Conservation (phyloP, 1,140 invertebrate genomes). For the Tetragonula clypearis region DNA sequence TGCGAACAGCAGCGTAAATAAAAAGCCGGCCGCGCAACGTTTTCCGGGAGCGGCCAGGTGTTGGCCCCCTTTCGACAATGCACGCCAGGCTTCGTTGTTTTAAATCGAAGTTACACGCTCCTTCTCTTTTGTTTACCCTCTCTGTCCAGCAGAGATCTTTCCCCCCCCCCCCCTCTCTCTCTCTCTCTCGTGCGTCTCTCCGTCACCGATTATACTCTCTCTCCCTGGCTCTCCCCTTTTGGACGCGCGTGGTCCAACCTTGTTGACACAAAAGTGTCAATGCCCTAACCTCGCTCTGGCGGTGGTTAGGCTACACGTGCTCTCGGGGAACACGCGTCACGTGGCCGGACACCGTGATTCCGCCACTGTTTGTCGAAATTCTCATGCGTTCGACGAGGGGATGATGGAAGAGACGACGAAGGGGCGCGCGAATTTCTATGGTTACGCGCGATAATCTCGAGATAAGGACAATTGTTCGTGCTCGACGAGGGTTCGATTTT, state of each 20-base stretch:
- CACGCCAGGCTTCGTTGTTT: constrained; percentile 5
- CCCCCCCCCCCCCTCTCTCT: no score
- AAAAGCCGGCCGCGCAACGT: constrained; percentile 23
- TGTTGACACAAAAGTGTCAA: constrained; percentile 23
- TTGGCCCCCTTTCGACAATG: constrained; percentile 43
- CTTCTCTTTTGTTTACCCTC: background rate
- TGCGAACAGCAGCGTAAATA: constrained; percentile 17
- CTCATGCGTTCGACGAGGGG: background rate
- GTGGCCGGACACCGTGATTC: constrained; percentile 12
- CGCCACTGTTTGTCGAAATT: constrained; percentile 2
- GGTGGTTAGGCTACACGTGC: background rate
- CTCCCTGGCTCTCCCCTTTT: constrained; percentile 5
- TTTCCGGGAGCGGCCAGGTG: constrained; percentile 46
- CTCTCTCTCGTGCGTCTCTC: background rate
- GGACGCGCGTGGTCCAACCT: background rate
- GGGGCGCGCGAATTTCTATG: background rate
- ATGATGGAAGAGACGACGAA: no score
- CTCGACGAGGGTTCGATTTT: background rate
- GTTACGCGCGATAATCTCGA: background rate
- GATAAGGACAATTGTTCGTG: background rate
- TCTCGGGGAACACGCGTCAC: background rate
- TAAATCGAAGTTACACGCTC: constrained; percentile 32
- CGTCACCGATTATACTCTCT: background rate
- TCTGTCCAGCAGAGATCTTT: background rate
- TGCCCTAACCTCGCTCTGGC: background rate